Conservation (phyloP, 1,140 invertebrate species). For the Phenacoccus solenopsis region DNA sequence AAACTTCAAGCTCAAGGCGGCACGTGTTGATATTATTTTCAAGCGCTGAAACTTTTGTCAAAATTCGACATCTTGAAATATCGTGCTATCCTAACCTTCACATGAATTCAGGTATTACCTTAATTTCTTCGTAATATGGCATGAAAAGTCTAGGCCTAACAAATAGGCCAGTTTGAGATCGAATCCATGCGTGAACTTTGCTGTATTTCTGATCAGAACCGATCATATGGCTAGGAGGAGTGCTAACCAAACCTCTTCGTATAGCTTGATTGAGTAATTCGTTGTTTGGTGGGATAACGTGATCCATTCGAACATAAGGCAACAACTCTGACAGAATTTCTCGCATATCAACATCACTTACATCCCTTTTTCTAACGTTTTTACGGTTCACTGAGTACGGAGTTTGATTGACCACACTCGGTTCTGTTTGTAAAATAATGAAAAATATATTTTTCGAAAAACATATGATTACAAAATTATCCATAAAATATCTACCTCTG, state of each 20-base stretch:
- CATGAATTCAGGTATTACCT: conserved; percentile 44
- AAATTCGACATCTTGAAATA: too few relatives aligned
- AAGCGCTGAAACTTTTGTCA: too few relatives aligned
- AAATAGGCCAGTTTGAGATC: conserved; percentile 61
- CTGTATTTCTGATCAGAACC: conserved; percentile 43
- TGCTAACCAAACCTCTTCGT: conserved; percentile 69
- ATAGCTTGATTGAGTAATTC: conserved; percentile 66
- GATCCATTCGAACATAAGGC: conserved; percentile 68
- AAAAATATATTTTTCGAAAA: conserved; percentile 8
- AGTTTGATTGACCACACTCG: conserved; percentile 81
- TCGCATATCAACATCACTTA: conserved; percentile 74
- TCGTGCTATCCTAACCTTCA: too few relatives aligned
- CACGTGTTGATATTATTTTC: too few relatives aligned
- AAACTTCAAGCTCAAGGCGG: too few relatives aligned
- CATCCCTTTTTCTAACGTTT: conserved; percentile 68
- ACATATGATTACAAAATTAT: conserved; percentile 13
- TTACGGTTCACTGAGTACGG: conserved; percentile 78
- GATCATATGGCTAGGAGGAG: conserved; percentile 77
- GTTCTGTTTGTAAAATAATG: conserved; percentile 46
- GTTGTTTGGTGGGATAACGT: conserved; percentile 73
- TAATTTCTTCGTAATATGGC: conserved; percentile 88
- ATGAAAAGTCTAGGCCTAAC: conserved; percentile 77
- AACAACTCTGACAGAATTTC: conserved; percentile 75
- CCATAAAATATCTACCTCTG: conserved; percentile 38
- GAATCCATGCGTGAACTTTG: conserved; percentile 73